Evolutionary conservation across 2,888 invertebrate genomes (phyloP).

Genomic region (Hanleya hanleyi): DNA sequence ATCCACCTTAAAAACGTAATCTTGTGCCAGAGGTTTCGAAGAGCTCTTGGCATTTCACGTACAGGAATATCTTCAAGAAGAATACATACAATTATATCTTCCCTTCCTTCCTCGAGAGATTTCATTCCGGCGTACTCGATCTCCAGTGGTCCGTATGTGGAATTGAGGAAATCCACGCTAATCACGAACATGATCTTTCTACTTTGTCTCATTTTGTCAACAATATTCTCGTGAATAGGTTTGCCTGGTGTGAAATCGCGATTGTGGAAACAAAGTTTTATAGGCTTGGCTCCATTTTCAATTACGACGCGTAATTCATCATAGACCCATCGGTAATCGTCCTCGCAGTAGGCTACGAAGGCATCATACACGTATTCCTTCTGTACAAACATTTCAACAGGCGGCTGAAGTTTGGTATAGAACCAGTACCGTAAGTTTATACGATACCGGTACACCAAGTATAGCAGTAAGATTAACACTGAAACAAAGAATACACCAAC

Average conservation of each 20-base stretch:
- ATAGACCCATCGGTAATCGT: conserved; percentile 8
- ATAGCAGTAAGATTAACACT: background rate
- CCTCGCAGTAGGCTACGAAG: background rate
- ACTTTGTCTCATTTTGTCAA: background rate
- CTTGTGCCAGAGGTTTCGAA: background rate
- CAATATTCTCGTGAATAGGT: conserved; percentile 1
- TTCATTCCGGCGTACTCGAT: conserved; percentile 7
- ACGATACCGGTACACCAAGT: background rate
- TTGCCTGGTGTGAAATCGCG: conserved; percentile 6
- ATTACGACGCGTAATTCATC: background rate
- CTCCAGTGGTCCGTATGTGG: background rate
- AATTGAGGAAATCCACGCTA: background rate
- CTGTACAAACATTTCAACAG: background rate
- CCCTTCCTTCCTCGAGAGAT: background rate
- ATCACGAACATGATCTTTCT: background rate
- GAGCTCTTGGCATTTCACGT: background rate
- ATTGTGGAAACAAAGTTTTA: background rate
- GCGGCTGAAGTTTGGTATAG: background rate
- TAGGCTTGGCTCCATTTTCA: background rate
- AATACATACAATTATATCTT: background rate
- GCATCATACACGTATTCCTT: conserved; percentile 2
- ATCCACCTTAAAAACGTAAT: background rate
- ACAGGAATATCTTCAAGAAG: conserved; percentile 7
- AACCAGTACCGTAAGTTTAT: conserved; percentile 2
- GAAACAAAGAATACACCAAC: background rate